Base-by-base conservation (phyloP, 2,888 invertebrate genomes). In the Volucella inanis region DNA sequence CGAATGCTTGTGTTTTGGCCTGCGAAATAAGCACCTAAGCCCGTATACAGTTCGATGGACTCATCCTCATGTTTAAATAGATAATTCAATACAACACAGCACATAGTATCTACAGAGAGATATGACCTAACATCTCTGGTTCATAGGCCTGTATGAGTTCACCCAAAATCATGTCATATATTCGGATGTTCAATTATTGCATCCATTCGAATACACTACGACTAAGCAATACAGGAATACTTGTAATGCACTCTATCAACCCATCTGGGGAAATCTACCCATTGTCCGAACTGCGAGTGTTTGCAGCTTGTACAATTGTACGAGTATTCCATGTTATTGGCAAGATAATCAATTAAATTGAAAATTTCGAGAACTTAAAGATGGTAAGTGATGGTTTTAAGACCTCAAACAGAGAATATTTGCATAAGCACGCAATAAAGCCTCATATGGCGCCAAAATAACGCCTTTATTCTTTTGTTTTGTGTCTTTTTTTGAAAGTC, bases 371-470 rank as follows among this genome's bases (percentile, higher is more conserved):
- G n/a, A 50, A 65, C 52, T 52, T 65, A 43, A 41, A 59, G 41
- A 10, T 12, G 52, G 12, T 18, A 8, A 47, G 47, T 68, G 70
- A 70, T 62, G 18, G 22, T 68, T 52, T 15, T 9, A 49, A 41
- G 41, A 71, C 14, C 49, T 59, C 71, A 65, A 71, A 71, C 10
- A 12, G 15, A 41, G 1, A 11, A 12, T 41, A 82, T 82, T 82
- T 76, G 65, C 76, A 82, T 82, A 49, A 18, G 38, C 61, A 54
- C 52, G 54, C 52, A 65, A 70, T 64, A 64, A 74, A 71, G 67
- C 12, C 9, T 41, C 52, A 31, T 57, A 64, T 71, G 82, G 77
- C 82, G 77, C 82, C 82, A 71, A 18, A n/a, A 45, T 70, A 61
- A 71, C 6, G 31, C 31, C 6, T 31, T 31, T 31, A 31, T 31